These are phyloP conservation scores for Leptonema lineaticorne DNA, from an alignment of 1,140 invertebrate species.

Conservation along the genomic window DNA sequence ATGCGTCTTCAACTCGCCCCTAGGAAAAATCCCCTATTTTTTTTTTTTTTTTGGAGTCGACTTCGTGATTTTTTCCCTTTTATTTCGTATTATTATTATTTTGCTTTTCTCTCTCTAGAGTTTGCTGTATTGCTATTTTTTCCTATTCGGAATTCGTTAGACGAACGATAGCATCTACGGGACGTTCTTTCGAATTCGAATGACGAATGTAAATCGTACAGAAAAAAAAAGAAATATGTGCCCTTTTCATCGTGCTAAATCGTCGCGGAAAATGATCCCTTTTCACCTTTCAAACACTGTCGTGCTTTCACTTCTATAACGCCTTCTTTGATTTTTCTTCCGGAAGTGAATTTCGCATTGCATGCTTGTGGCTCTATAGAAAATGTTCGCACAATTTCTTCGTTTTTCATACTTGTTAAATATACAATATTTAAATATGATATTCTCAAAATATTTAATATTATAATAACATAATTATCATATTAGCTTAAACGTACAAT, in stretches of 20 bases:
- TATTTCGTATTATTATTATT: conserved; percentile 38
- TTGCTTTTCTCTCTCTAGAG: conserved; percentile 26
- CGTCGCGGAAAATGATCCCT: background rate
- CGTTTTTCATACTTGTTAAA: too few relatives aligned
- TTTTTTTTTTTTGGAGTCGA: conserved; percentile 18
- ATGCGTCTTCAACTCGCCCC: background rate
- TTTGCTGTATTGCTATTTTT: conserved; percentile 7
- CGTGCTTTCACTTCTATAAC: background rate
- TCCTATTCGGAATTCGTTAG: too few relatives aligned
- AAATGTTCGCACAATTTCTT: too few relatives aligned
- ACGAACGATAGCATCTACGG: conserved; percentile 13
- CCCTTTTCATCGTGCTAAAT: background rate
- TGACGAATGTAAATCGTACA: too few relatives aligned
- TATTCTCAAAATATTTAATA: too few relatives aligned
- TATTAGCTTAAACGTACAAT: too few relatives aligned
- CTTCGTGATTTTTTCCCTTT: conserved; percentile 35
- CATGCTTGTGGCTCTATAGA: too few relatives aligned
- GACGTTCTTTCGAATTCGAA: too few relatives aligned
- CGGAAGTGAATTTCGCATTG: too few relatives aligned
- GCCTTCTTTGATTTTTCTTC: background rate
- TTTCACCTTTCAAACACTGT: background rate
- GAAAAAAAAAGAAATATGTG: too few relatives aligned
- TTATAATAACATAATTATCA: too few relatives aligned
- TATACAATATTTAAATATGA: too few relatives aligned
- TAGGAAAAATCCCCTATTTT: conserved; percentile 10